A percentile compares a stretch with the other conserved stretches of the same genome.
Evolutionary conservation across 2,797 vertebrate genomes (phyloP).

Genomic region (Lemur catta): DNA sequence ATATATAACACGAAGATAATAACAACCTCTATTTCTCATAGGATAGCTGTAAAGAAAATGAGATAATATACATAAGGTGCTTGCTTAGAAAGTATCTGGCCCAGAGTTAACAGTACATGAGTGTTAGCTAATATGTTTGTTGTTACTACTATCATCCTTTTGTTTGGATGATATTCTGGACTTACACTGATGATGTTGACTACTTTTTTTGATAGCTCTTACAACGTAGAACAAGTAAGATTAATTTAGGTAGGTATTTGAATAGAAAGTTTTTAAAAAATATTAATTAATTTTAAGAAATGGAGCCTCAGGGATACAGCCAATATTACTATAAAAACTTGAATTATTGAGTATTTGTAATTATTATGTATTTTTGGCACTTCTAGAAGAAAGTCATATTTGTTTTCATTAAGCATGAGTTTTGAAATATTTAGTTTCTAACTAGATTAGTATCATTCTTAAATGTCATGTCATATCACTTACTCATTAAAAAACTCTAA

Average conservation of each 20-base stretch:
- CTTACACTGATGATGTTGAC: not conserved
- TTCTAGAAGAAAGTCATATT: slow-evolving; percentile 3
- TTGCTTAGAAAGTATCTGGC: slow-evolving; percentile 22
- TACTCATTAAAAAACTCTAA: not conserved
- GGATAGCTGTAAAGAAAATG: not conserved
- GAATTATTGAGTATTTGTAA: slow-evolving; percentile 2
- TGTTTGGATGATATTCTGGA: slow-evolving; percentile 21
- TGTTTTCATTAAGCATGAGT: slow-evolving; percentile 17
- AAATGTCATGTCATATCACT: not conserved
- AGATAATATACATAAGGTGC: not conserved
- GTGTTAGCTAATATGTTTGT: not conserved
- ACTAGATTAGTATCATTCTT: slow-evolving; percentile 17
- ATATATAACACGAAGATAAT: slow-evolving; percentile 2
- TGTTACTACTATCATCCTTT: not conserved
- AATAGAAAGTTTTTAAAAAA: slow-evolving; percentile 16
- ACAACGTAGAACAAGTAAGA: slow-evolving; percentile 37
- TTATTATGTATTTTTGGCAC: not conserved
- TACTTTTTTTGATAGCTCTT: slow-evolving; percentile 31
- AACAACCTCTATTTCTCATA: not conserved
- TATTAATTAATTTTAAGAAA: not conserved
- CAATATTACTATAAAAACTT: slow-evolving; percentile 12
- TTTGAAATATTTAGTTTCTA: slow-evolving; percentile 38
- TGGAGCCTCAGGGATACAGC: not conserved
- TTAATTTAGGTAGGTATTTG: not conserved
- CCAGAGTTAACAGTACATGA: not conserved